A percentile compares a stretch with the other conserved stretches of the same genome.
phyloP scores from a whole-genome alignment of 2,888 invertebrate genomes.

The Anorthoa munda region DNA sequence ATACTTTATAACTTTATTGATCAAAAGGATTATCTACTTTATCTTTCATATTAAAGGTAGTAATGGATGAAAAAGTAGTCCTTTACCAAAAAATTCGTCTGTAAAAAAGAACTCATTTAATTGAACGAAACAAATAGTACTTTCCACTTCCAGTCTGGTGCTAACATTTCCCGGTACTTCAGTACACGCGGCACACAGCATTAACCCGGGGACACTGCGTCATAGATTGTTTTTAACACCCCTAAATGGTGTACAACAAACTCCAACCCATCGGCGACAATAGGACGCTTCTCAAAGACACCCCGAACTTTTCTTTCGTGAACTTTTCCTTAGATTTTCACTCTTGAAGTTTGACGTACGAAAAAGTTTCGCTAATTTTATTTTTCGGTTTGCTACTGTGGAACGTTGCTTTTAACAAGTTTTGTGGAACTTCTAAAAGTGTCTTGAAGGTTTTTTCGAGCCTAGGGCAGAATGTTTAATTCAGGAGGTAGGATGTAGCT shows the following conservation, averaged over 20 bases:
- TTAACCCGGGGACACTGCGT: conserved; percentile 78
- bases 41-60: too few relatives aligned
- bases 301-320: conserved; percentile 62
- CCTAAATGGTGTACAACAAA: conserved; percentile 82
- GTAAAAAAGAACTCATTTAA: background rate
- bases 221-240: conserved; percentile 82
- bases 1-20: background rate
- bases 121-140: conserved; percentile 44
- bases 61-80: too few relatives aligned
- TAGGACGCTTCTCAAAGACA: conserved; percentile 65
- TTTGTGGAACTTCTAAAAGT: conserved; percentile 54
- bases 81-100: background rate
- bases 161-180: conserved; percentile 67
- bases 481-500: conserved; percentile 15
- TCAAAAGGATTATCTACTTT: background rate
- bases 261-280: conserved; percentile 69
- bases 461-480: conserved; percentile 37
- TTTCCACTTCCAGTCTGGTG: conserved; percentile 48
- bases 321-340: conserved; percentile 56
- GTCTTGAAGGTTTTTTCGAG: conserved; percentile 36
- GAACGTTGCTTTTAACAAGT: conserved; percentile 59
- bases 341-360: conserved; percentile 59
- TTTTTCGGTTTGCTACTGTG: conserved; percentile 52
- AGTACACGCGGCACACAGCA: conserved; percentile 68
- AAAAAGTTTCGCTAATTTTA: conserved; percentile 63